Evolutionary conservation across 2,113 vertebrate species (phyloP).

Genomic region (Zosterops japonicus): DNA sequence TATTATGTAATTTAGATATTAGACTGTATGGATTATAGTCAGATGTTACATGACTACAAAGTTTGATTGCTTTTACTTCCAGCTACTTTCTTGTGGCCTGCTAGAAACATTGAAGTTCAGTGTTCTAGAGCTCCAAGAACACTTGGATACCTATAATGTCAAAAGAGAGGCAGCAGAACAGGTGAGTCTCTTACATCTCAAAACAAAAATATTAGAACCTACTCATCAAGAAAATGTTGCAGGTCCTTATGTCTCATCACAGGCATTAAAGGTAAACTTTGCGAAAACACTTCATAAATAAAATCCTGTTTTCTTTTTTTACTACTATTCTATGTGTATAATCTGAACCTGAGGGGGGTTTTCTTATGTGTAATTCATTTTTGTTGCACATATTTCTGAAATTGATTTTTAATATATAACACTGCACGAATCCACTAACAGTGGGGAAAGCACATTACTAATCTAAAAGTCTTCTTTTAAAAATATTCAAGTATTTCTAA

Average conservation of each 20-base stretch:
- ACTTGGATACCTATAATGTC: slow-evolving; percentile 93
- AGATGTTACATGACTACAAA: neutral
- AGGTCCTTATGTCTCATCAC: neutral
- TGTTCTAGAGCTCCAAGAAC: slow-evolving; percentile 96
- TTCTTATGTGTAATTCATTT: neutral
- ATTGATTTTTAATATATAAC: neutral
- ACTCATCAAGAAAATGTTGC: neutral
- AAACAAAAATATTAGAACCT: neutral
- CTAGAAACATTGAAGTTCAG: slow-evolving; percentile 96
- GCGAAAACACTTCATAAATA: neutral
- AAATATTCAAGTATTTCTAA: neutral
- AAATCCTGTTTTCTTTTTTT: neutral
- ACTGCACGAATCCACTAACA: neutral
- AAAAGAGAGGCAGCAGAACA: slow-evolving; percentile 93
- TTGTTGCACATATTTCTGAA: neutral
- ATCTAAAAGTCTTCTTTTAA: neutral
- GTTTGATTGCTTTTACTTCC: slow-evolving; percentile 15
- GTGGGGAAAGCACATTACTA: neutral
- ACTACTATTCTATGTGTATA: neutral
- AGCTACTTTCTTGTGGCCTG: slow-evolving; percentile 94
- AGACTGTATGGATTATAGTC: neutral
- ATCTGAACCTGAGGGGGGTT: neutral
- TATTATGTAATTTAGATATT: neutral
- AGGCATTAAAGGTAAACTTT: neutral
- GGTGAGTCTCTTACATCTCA: slow-evolving; percentile 71